Evolutionary conservation across 2,888 invertebrate species (phyloP).

Genomic region (Ypsolopha sequella): DNA sequence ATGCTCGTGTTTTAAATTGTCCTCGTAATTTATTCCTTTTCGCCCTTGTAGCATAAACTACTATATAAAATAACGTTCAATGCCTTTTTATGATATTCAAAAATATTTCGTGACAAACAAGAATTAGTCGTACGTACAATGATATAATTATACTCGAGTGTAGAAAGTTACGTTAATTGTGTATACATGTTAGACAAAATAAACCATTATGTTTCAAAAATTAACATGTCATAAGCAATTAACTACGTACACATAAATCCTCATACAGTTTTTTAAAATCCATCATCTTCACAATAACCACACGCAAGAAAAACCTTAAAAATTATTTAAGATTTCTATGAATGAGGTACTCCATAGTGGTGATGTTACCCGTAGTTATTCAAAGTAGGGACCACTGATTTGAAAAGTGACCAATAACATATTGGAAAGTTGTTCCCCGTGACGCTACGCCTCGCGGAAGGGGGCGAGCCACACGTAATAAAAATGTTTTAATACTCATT

Average conservation of each 20-base stretch:
- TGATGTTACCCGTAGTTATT: no score
- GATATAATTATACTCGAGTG: conserved; percentile 13
- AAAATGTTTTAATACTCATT: conserved; percentile 12
- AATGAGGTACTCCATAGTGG: no score
- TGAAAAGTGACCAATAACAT: conserved; percentile 8
- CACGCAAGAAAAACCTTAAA: not conserved
- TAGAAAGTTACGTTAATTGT: conserved; percentile 14
- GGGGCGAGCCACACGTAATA: conserved; percentile 11
- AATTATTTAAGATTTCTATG: not conserved
- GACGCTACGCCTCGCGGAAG: conserved; percentile 11
- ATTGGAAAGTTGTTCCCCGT: conserved; percentile 13
- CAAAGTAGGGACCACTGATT: not conserved
- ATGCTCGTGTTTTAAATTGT: no score
- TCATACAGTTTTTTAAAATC: conserved; percentile 1
- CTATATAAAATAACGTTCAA: not conserved
- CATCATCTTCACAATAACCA: not conserved
- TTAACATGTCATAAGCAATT: conserved; percentile 15
- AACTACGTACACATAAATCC: conserved; percentile 8
- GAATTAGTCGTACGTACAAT: conserved; percentile 20
- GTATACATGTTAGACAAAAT: conserved; percentile 8
- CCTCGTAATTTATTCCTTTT: no score
- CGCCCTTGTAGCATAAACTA: not conserved
- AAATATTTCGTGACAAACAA: conserved; percentile 22
- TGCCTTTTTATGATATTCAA: not conserved
- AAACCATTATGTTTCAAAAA: conserved; percentile 11